These are phyloP conservation scores for Parapristionchus giblindavisi DNA, from an alignment of 2,888 invertebrate species.

Conservation along the genomic window DNA sequence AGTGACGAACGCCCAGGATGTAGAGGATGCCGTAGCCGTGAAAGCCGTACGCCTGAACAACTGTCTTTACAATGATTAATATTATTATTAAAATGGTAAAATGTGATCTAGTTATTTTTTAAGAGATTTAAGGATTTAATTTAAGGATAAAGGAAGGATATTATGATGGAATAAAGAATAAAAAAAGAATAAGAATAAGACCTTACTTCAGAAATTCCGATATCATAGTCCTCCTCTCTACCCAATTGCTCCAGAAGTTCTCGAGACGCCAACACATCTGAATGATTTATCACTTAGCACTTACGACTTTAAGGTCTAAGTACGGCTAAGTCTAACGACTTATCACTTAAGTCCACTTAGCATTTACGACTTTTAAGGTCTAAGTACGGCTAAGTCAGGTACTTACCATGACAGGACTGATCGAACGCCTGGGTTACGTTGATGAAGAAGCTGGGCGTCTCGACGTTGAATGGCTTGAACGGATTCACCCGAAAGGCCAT, in stretches of 20 bases:
- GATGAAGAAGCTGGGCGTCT: slow-evolving; percentile 38
- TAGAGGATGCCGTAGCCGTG: slow-evolving; percentile 37
- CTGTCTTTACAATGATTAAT: neutral
- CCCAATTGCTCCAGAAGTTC: slow-evolving; percentile 22
- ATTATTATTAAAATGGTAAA: neutral
- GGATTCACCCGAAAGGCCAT: slow-evolving; percentile 33
- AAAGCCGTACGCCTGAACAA: slow-evolving; percentile 35
- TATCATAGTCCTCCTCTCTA: slow-evolving; percentile 28
- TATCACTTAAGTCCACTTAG: neutral
- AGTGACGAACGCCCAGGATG: slow-evolving; percentile 29
- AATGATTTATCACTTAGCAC: neutral
- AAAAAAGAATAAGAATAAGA: neutral
- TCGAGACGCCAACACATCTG: slow-evolving; percentile 35
- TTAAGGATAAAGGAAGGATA: too few species aligned
- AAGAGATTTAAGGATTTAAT: too few species aligned
- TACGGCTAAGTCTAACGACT: neutral
- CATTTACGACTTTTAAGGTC: neutral
- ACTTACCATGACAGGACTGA: slow-evolving; percentile 35
- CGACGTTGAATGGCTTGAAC: slow-evolving; percentile 31
- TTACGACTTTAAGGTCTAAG: neutral
- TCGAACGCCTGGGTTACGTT: slow-evolving; percentile 33
- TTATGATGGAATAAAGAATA: neutral
- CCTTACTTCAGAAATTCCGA: slow-evolving; percentile 35
- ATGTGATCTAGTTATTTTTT: neutral
- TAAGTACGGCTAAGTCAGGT: neutral